Base-by-base conservation (phyloP, 2,797 vertebrate genomes). In the Myioborus miniatus region DNA sequence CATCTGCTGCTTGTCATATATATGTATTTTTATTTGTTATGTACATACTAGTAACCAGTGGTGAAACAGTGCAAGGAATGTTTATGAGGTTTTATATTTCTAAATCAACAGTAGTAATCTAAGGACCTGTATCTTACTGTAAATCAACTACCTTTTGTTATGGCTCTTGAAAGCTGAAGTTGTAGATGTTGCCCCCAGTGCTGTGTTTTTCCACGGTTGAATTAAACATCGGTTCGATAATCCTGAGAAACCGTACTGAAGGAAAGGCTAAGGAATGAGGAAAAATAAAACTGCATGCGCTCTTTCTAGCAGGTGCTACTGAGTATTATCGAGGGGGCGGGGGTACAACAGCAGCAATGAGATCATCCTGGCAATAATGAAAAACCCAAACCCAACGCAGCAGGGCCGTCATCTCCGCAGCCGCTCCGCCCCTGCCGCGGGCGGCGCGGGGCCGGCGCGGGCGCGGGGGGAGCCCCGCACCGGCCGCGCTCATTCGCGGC, bases 381-480 rank as follows among this genome's bases (percentile, higher is more conserved):
- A 43, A 68, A 70, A 3, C 15, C n/a, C 59, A 0, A 44, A 18
- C 34, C 43, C 64, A 17, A 2, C 1, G 60, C 60, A 12, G 21
- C 30, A 16, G 59, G 4, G 1, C 41, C 32, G 65, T 26, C 89
- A 5, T 39, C 58, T 30, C 79, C 71, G 64, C 87, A 76, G 70
- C 49, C 78, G 87, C 63, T 82, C 78, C 78, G 64, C 86, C 86
- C 62, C 70, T 49, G 65, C 43, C 64, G 37, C 49, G 53, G 68
- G 59, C 36, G 67, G 85, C 22, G 56, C 46, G 72, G 69, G 49
- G 32, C 20, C 10, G 86, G 53, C 3, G 67, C 64, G 77, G 67
- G 87, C 39, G 78, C 86, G 26, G 87, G 85, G 97, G 93, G 96
- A 97, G 96, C 98, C 98, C 98, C 98, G 98, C 97, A 76, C 46